Base-by-base conservation (phyloP, 2,113 vertebrate genomes). In the Syrrhaptes paradoxus region DNA sequence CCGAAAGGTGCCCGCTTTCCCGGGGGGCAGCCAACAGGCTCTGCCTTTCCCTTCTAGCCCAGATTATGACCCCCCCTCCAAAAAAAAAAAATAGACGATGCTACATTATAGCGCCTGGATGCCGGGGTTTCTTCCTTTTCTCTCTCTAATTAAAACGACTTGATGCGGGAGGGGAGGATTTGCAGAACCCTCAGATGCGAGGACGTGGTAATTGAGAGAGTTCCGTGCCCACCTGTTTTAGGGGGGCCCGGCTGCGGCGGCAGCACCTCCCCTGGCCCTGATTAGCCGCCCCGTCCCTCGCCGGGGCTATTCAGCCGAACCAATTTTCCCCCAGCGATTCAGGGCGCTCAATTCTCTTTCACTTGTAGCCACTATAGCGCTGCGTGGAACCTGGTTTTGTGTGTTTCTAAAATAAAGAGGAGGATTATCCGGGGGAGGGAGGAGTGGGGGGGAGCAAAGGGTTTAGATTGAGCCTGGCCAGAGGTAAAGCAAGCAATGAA, bases 321-420 rank as follows among this genome's bases (percentile, higher is more conserved):
- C 98, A 98, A 98, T 99, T 99, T 98, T 98, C 98, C 98, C 55
- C 97, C 98, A 97, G 98, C 98, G 98, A 98, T 98, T 98, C 98
- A 98, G 98, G 93, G 97, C 71, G 98, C 98, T 98, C 98, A 98
- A 95, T 98, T 98, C 97, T 98, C 98, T 98, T 99, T 99, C 98
- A 98, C 98, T 98, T 98, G 98, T 98, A 97, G 97, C 98, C 97
- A 98, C 99, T 99, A 99, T 99, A 99, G 99, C 99, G 96, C 99
- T 97, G 99, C 99, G 98, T 99, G 99, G 98, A 99, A 99, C 98
- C 98, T 98, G 98, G 98, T 99, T 99, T 99, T 99, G 98, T 99
- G 98, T 98, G 98, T 98, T 98, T 98, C 98, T 98, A 97, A 98
- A 99, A 99, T 98, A 98, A 99, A 98, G 97, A 97, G 98, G 97